phyloP scores from a whole-genome alignment of 2,888 invertebrate genomes.

The Aphidius colemani region DNA sequence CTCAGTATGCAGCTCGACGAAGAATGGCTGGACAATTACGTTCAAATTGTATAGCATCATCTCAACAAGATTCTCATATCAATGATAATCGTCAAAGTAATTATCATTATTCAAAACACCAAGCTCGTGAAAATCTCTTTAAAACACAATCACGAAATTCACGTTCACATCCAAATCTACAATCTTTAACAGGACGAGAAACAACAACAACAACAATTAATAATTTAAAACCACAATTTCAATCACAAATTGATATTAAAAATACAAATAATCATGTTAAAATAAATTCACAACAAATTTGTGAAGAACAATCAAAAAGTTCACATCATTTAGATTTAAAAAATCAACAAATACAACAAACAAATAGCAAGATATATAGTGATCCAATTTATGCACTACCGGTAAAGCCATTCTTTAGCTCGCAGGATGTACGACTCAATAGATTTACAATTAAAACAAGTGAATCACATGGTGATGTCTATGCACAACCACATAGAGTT shows the following conservation, averaged over 20 bases:
- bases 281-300: conserved; percentile 53
- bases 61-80: conserved; percentile 19
- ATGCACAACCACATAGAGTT: conserved; percentile 30
- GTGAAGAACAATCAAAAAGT: conserved; percentile 40
- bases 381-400: conserved; percentile 55
- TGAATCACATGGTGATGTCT: conserved; percentile 33
- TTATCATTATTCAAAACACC: conserved; percentile 41
- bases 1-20: conserved; percentile 52
- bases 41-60: background rate
- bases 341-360: conserved; percentile 21
- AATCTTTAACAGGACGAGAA: conserved; percentile 42
- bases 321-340: conserved; percentile 43
- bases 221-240: conserved; percentile 42
- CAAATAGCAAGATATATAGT: conserved; percentile 38
- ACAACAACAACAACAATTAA: conserved; percentile 20
- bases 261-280: conserved; percentile 32
- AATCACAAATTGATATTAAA: conserved; percentile 48
- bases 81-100: conserved; percentile 32
- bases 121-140: conserved; percentile 47
- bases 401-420: conserved; percentile 56
- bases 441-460: conserved; percentile 41
- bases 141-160: conserved; percentile 54
- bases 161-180: conserved; percentile 55
- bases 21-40: conserved; percentile 41
- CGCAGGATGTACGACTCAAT: conserved; percentile 53